Conservation (phyloP, 30 jellyfish, hydroid and myxozoan genomes). For the Sanderia malayensis region DNA sequence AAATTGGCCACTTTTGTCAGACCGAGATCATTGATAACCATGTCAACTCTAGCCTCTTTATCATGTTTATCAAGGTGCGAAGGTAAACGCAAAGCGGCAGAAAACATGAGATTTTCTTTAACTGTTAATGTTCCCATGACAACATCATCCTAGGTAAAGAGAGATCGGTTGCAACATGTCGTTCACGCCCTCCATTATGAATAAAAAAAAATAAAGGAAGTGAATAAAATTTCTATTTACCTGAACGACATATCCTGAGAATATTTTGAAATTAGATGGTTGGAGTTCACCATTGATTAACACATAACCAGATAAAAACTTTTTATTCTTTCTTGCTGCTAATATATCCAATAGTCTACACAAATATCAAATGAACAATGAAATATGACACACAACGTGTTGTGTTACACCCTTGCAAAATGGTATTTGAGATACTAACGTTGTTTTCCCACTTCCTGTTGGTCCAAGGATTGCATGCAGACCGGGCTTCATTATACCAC, state of each 20-base stretch:
- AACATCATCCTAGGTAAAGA: conserved; percentile 77
- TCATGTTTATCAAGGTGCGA: conserved; percentile 45
- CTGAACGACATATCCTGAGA: conserved; percentile 95
- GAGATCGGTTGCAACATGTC: too few species aligned
- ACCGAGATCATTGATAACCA: conserved; percentile 80
- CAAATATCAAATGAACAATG: too few species aligned
- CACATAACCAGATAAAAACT: conserved; percentile 60
- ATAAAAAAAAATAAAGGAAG: too few species aligned
- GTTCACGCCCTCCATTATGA: too few species aligned
- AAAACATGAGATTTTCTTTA: conserved; percentile 86
- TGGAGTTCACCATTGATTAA: conserved; percentile 80
- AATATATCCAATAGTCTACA: conserved; percentile 76
- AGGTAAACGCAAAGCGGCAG: conserved; percentile 94
- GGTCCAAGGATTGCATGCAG: conserved; percentile 98
- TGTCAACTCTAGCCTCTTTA: conserved; percentile 67
- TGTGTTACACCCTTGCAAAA: too few species aligned
- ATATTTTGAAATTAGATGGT: conserved; percentile 65
- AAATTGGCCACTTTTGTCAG: conserved; percentile 70
- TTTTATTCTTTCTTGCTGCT: conserved; percentile 96
- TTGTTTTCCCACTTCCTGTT: conserved; percentile 98
- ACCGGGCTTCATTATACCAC: conserved; percentile 96
- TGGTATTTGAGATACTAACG: conserved; percentile 71
- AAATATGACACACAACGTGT: too few species aligned
- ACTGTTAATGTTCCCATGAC: conserved; percentile 98
- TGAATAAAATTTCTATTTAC: conserved; percentile 21